Evolutionary conservation across 2,113 vertebrate species (phyloP).

Genomic region (Antigone vipio): DNA sequence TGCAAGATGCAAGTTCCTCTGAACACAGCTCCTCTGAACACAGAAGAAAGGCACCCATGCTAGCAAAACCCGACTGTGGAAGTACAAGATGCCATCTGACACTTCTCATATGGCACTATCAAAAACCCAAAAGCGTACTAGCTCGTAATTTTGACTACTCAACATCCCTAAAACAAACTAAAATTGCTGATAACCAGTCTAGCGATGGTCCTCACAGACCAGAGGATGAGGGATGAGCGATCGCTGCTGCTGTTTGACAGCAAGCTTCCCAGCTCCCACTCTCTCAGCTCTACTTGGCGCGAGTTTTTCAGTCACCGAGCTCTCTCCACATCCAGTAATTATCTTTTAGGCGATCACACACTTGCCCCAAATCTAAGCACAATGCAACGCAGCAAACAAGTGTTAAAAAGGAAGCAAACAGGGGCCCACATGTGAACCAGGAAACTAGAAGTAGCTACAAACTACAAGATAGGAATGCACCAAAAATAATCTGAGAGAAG

Average conservation of each 20-base stretch:
- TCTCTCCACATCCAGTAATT: not conserved
- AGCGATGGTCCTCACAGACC: not conserved
- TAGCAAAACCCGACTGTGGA: not conserved
- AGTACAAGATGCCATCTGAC: not conserved
- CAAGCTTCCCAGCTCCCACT: not conserved
- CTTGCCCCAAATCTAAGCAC: not conserved
- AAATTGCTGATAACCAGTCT: not conserved
- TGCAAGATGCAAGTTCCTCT: not conserved
- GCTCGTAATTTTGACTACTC: not conserved
- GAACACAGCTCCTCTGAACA: not conserved
- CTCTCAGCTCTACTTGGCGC: not conserved
- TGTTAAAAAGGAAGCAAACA: not conserved
- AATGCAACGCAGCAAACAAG: not conserved
- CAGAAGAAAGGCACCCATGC: not conserved
- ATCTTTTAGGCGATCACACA: not conserved
- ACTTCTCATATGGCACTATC: not conserved
- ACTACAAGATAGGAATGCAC: not conserved
- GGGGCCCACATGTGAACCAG: accelerated
- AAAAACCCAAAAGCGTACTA: not conserved
- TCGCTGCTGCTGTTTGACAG: not conserved
- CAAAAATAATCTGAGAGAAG: not conserved
- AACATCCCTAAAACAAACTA: not conserved
- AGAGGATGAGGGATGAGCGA: not conserved
- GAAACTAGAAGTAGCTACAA: not conserved
- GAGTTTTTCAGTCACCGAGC: not conserved